Evolutionary conservation across 2,113 vertebrate species (phyloP), one percentile per base, ranked within the genome.

Genomic region (Lepidothrix coronata): DNA sequence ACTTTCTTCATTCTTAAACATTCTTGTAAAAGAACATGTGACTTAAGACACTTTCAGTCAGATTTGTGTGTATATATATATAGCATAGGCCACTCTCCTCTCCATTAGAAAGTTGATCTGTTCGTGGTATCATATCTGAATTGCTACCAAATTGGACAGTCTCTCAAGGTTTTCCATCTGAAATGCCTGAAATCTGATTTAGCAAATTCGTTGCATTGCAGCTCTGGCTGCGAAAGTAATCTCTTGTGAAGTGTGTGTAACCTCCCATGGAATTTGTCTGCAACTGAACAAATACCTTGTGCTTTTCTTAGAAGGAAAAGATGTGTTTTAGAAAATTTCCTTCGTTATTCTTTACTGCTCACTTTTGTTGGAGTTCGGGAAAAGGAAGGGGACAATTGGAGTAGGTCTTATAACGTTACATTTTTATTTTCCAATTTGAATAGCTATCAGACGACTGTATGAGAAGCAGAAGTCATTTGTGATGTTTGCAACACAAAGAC

Each of bases 101-200:
- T 78, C 17, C 51, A 5, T 46, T 73, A 15, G 58, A 28, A 89
- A 39, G 31, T 0, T 73, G 54, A 37, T 68, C 62, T 92, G 35
- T 25, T 55, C 14, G 4, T 54, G 71, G 33, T 19, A 12, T 77
- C 5, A 5, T 11, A 33, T 63, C 44, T 80, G 76, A 88, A 63
- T 77, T 55, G 25, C 41, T 89, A 13, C 41, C 24, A 72, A 49
- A n/a, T 30, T 18, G 72, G 43, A 22, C 20, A 31, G 23, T 35
- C 23, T 88, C 74, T 88, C 46, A 55, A 77, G 81, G 74, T 73
- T 91, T 93, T 91, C 74, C n/a, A 25, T 82, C 43, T 82, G 71
- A 87, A 95, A 89, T 73, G 63, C 49, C 33, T 71, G 62, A 94
- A 94, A 85, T 90, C 35, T 88, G 85, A 83, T 90, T 89, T 88